Percentiles rank a stretch among this genome's conserved stretches.
Conservation (phyloP, 2,113 vertebrate species). For the Pontoporia blainvillei region DNA sequence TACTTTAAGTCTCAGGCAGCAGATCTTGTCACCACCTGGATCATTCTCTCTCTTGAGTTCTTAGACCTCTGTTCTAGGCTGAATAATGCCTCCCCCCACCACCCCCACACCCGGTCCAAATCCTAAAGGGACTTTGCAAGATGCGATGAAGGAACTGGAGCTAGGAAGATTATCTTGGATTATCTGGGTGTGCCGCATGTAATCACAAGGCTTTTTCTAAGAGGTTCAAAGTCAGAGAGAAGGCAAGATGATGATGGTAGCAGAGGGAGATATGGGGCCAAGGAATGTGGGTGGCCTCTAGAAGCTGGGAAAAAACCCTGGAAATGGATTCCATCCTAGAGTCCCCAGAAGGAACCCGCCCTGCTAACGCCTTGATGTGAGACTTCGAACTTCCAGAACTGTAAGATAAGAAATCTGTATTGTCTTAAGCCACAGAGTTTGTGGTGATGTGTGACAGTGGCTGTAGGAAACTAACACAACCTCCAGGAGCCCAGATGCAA, state of each 20-base stretch:
- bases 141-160: neutral
- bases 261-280: neutral
- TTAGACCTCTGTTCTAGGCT: neutral
- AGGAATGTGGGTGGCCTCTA: neutral
- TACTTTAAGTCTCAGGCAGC: too few relatives aligned
- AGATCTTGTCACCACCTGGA: neutral
- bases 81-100: too few relatives aligned
- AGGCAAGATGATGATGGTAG: neutral
- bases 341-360: neutral
- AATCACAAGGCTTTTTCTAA: neutral
- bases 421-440: neutral
- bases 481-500: neutral
- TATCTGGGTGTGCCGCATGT: neutral
- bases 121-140: neutral
- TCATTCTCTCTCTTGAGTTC: neutral
- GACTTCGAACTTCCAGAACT: neutral
- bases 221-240: neutral
- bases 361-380: neutral
- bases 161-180: neutral
- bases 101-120: too few relatives aligned
- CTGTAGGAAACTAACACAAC: neutral
- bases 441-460: neutral
- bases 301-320: too few relatives aligned
- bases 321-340: neutral
- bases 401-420: neutral